Conservation (phyloP, 2,888 invertebrate genomes). For the Pristionchus maxplancki region DNA sequence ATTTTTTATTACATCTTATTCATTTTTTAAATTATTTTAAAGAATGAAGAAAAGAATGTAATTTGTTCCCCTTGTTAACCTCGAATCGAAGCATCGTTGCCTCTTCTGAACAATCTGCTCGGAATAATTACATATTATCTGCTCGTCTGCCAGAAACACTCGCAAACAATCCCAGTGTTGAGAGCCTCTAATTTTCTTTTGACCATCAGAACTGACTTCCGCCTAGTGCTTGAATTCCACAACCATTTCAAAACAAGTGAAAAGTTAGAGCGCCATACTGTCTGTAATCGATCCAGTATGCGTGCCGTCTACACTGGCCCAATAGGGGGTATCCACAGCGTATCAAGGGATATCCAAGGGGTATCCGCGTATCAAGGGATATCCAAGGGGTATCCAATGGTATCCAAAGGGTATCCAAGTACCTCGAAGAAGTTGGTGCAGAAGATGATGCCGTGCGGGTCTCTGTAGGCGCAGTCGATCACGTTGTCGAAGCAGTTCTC, state of each 20-base stretch:
- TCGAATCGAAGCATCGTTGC: no score
- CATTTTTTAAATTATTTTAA: no score
- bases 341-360: not conserved
- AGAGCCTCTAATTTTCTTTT: not conserved
- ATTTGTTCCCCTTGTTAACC: no score
- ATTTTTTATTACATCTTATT: not conserved
- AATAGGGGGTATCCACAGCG: no score
- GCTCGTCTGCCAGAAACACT: not conserved
- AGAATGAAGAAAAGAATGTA: no score
- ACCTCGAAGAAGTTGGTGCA: constrained; percentile 52
- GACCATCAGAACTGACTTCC: not conserved
- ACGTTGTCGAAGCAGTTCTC: constrained; percentile 68
- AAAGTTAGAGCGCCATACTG: not conserved
- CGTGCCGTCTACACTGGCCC: no score
- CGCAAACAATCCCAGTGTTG: not conserved
- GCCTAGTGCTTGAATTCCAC: not conserved
- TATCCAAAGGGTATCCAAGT: not conserved
- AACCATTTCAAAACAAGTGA: not conserved
- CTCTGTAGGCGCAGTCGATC: constrained; percentile 67
- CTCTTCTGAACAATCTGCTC: not conserved
- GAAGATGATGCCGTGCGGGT: constrained; percentile 58
- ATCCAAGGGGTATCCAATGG: no score
- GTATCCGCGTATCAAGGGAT: no score
- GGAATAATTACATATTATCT: not conserved
- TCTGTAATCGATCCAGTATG: not conserved